Evolutionary conservation across 2,113 vertebrate species (phyloP).

Genomic region (Aptenodytes forsteri): DNA sequence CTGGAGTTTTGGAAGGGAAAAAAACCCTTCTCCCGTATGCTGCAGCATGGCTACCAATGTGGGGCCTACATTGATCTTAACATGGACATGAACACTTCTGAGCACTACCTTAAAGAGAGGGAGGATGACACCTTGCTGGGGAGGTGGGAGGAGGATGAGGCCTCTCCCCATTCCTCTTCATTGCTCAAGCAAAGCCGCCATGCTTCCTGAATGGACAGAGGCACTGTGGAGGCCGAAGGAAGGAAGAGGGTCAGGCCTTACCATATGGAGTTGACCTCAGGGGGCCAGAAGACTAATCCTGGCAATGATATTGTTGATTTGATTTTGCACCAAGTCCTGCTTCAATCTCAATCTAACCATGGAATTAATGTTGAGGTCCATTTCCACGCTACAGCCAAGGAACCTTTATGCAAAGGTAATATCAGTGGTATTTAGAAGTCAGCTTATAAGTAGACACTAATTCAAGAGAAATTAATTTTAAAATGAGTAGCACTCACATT

Average conservation of each 20-base stretch:
- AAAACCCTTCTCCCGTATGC: rapidly evolving
- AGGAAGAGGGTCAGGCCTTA: not conserved
- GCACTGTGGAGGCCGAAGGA: not conserved
- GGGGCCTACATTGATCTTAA: not conserved
- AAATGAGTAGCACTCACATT: not conserved
- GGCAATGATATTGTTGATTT: not conserved
- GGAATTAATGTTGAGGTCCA: not conserved
- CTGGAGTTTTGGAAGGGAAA: not conserved
- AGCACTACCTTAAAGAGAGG: not conserved
- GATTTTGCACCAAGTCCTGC: not conserved
- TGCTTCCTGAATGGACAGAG: not conserved
- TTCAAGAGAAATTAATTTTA: not conserved
- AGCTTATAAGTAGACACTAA: not conserved
- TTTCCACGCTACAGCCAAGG: not conserved
- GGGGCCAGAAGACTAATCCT: not conserved
- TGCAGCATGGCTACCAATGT: not conserved
- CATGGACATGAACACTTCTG: not conserved
- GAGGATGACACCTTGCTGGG: not conserved
- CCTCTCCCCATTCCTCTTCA: not conserved
- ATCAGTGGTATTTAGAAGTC: not conserved
- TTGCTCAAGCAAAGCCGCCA: rapidly evolving
- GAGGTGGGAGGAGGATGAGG: not conserved
- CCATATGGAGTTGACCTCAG: not conserved
- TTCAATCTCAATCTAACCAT: not conserved
- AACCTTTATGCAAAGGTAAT: not conserved